These are phyloP conservation scores for Bursaphelenchus mucronatus DNA, from an alignment of 1,140 invertebrate species.

Conservation along the genomic window DNA sequence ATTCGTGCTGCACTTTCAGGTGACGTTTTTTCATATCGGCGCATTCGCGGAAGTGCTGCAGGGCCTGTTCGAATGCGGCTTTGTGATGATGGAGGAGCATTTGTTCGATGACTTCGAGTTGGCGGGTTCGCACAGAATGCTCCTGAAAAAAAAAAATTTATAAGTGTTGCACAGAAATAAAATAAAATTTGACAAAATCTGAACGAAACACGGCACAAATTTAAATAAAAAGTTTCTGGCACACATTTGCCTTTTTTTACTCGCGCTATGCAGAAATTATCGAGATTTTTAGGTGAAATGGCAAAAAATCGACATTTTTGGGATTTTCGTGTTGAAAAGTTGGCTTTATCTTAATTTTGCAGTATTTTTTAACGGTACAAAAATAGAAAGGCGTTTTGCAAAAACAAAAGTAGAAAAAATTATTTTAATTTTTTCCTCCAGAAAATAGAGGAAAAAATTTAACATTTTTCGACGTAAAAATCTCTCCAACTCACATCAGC, in stretches of 20 bases:
- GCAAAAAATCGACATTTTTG: no score
- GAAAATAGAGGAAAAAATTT: constrained; percentile 14
- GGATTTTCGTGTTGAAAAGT: no score
- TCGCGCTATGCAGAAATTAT: no score
- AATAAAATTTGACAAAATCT: no score
- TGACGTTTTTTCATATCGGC: constrained; percentile 52
- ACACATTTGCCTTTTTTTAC: no score
- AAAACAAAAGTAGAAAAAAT: constrained; percentile 1
- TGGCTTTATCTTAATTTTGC: no score
- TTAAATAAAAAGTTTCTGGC: no score
- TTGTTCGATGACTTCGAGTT: constrained; percentile 87
- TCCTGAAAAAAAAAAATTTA: constrained; percentile 35
- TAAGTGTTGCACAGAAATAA: no score
- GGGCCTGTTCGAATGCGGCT: constrained; percentile 11
- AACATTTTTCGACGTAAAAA: neutral
- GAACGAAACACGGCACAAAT: no score
- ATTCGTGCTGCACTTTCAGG: constrained; percentile 79
- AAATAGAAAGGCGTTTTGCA: neutral
- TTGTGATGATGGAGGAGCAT: constrained; percentile 74
- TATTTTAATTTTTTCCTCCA: constrained; percentile 31
- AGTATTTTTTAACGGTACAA: neutral
- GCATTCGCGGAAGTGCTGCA: constrained; percentile 31
- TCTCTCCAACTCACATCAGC: constrained; percentile 1
- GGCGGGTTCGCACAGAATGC: constrained; percentile 68
- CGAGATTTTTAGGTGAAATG: no score